A percentile compares a stretch with the other conserved stretches of the same genome.
Conservation (phyloP, 2,797 vertebrate genomes). For the Falco novaeseelandiae region DNA sequence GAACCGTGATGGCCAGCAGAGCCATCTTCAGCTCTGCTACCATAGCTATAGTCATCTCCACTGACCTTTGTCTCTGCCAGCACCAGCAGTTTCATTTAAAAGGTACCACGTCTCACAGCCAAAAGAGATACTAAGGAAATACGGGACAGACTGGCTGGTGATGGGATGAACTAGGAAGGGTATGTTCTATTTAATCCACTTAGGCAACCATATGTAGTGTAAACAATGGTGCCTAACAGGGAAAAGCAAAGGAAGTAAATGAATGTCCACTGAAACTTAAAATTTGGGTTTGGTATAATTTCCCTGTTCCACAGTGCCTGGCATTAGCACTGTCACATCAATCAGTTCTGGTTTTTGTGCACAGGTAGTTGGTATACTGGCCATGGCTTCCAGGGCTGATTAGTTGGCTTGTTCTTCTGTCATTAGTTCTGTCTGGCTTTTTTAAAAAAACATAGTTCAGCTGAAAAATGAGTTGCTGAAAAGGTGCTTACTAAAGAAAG, state of each 20-base stretch:
- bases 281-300: background rate
- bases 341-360: background rate
- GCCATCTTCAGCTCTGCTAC: background rate
- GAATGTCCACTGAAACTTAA: background rate
- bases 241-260: background rate
- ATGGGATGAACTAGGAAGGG: background rate
- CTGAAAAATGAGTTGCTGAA: background rate
- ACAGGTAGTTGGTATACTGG: background rate
- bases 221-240: background rate
- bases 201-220: background rate
- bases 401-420: background rate
- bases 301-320: background rate
- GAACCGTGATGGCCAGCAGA: background rate
- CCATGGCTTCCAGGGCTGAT: background rate
- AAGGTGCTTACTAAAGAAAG: background rate
- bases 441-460: background rate
- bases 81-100: background rate
- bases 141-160: accelerated
- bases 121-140: background rate
- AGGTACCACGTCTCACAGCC: background rate
- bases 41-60: background rate
- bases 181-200: background rate
- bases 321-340: background rate
- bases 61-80: background rate
- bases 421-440: background rate